Base-by-base conservation (phyloP, 2,797 vertebrate species). In the Heliangelus exortis region DNA sequence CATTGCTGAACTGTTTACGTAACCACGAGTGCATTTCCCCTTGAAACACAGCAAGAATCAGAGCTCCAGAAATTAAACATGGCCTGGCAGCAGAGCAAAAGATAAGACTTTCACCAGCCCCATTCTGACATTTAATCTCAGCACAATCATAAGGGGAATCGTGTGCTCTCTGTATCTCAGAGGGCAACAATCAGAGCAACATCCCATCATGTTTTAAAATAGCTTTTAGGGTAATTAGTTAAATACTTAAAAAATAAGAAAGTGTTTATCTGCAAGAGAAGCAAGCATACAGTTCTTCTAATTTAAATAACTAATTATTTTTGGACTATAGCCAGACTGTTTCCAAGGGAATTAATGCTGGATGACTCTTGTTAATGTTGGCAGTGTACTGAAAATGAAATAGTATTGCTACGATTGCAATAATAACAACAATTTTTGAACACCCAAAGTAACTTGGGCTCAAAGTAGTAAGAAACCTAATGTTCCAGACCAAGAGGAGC, bases 61-160 rank as follows among this genome's bases (percentile, higher is more conserved):
- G 53, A 77, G 59, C 34, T 76, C 25, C 21, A 53, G 33, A 90
- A 58, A 81, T 23, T 26, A 72, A 72, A 90, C 15, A 23, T 1
- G 55, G 43, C 58, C 85, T 69, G 69, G 65, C 57, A 78, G 65
- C 1, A 2, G 14, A 55, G 50, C 57, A 47, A 48, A 55, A 39
- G 51, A 48, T 8, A 16, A 21, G 85, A 28, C 31, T 51, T 83
- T 55, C 76, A 34, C 26, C 8, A 12, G 51, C 68, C 78, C 34
- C 54, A 15, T 0, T 0, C 22, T 58, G 33, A 50, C 47, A 31
- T 75, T 85, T 58, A 57, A 26, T 68, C 48, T 51, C 68, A 62
- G 54, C 1, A 0, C 15, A 58, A 2, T 15, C 0, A 0, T 8
- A 61, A 28, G 23, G n/a, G 61, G 23, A 34, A 34, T 77, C 3